Evolutionary conservation across 1,140 invertebrate species (phyloP).

Genomic region (Neodiprion virginianus): DNA sequence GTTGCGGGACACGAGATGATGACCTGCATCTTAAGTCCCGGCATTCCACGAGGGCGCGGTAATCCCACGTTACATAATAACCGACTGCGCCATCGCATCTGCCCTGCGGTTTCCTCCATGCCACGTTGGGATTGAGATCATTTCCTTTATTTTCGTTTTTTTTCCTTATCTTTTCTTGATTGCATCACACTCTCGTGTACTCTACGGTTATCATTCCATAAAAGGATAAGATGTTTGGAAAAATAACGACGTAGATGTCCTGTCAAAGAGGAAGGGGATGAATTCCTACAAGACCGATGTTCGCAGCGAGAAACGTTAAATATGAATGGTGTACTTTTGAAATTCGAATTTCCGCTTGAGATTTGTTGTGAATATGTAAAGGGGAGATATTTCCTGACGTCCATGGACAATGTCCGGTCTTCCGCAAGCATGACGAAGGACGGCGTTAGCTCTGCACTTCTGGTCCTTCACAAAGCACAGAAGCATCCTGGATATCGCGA

Average conservation of each 20-base stretch:
- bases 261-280: too few relatives aligned
- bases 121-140: conserved; percentile 16
- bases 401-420: too few relatives aligned
- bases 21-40: conserved; percentile 1
- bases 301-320: too few relatives aligned
- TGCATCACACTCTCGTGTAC: conserved; percentile 1
- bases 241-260: too few relatives aligned
- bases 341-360: too few relatives aligned
- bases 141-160: conserved; percentile 18
- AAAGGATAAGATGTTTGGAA: too few relatives aligned
- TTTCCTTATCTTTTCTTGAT: conserved; percentile 8
- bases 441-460: neutral
- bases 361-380: too few relatives aligned
- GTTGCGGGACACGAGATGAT: conserved; percentile 4
- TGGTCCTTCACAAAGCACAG: neutral
- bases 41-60: neutral
- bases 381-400: too few relatives aligned
- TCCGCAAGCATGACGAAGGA: too few relatives aligned
- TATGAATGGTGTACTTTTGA: too few relatives aligned
- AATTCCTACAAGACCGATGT: too few relatives aligned
- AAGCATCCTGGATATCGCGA: neutral
- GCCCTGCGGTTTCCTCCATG: neutral
- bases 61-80: neutral
- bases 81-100: conserved; percentile 14
- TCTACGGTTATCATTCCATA: neutral